These are phyloP conservation scores for Diploptera punctata DNA, from an alignment of 2,888 invertebrate species.

Conservation along the genomic window DNA sequence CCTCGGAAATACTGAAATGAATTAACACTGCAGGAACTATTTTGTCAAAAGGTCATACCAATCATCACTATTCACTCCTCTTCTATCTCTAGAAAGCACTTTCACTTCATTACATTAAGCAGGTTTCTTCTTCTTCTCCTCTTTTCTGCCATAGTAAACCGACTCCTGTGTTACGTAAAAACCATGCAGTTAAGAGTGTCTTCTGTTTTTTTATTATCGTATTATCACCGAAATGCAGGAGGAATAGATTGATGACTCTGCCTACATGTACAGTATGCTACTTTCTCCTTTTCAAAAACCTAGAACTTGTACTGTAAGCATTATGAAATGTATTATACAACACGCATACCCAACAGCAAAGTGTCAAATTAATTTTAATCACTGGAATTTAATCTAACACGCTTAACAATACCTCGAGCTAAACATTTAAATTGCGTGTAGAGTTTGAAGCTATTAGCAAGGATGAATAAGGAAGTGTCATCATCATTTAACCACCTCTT, in stretches of 20 bases:
- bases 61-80: constrained; percentile 14
- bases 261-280: not conserved
- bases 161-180: constrained; percentile 12
- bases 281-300: constrained; percentile 10
- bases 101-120: constrained; percentile 7
- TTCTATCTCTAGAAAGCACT: not conserved
- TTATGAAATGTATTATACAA: constrained; percentile 18
- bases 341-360: no score
- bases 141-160: not conserved
- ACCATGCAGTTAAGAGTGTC: not conserved
- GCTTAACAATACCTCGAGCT: no score
- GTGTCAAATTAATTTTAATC: no score
- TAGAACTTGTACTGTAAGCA: not conserved
- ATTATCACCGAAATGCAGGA: not conserved
- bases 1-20: constrained; percentile 13
- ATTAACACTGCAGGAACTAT: constrained; percentile 22
- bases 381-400: no score
- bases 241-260: not conserved
- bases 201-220: not conserved
- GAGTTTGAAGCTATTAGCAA: no score
- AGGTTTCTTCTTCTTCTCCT: not conserved
- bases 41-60: constrained; percentile 12
- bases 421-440: no score
- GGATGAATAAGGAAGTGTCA: no score
- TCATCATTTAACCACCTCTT: no score